Conservation (phyloP, 2,113 vertebrate species). For the Lepus americanus region DNA sequence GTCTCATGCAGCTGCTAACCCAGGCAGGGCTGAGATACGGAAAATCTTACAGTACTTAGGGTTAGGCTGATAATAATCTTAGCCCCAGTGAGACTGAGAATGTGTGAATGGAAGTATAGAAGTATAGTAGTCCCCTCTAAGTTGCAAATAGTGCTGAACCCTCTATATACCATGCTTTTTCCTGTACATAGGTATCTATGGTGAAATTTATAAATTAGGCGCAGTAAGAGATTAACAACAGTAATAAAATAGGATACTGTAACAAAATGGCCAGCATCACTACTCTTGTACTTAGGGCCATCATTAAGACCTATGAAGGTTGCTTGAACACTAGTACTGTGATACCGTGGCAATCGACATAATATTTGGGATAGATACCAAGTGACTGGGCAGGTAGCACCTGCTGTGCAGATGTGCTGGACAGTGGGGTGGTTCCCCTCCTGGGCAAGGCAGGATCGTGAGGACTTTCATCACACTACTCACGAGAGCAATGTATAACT, state of each 20-base stretch:
- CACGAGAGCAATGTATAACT: not conserved
- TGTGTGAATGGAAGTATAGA: not conserved
- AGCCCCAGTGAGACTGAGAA: not conserved
- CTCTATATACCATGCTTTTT: not conserved
- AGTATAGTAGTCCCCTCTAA: not conserved
- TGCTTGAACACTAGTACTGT: too few relatives aligned
- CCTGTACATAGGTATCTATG: not conserved
- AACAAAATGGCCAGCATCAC: not conserved
- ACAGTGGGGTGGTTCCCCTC: not conserved
- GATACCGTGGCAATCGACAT: not conserved
- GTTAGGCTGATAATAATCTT: not conserved
- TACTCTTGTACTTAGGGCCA: not conserved
- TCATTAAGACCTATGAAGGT: not conserved
- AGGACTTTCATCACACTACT: not conserved
- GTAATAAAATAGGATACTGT: not conserved
- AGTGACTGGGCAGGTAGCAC: not conserved
- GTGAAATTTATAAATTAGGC: not conserved
- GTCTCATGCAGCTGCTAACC: not conserved
- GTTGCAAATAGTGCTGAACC: not conserved
- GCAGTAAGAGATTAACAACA: not conserved
- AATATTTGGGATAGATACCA: not conserved
- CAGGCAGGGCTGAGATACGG: not conserved
- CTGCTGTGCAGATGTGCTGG: too few relatives aligned
- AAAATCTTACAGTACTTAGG: constrained; percentile 34
- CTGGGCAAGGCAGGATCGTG: not conserved